phyloP scores from a whole-genome alignment of 2,113 vertebrate genomes.

The Oryzias javanicus region DNA sequence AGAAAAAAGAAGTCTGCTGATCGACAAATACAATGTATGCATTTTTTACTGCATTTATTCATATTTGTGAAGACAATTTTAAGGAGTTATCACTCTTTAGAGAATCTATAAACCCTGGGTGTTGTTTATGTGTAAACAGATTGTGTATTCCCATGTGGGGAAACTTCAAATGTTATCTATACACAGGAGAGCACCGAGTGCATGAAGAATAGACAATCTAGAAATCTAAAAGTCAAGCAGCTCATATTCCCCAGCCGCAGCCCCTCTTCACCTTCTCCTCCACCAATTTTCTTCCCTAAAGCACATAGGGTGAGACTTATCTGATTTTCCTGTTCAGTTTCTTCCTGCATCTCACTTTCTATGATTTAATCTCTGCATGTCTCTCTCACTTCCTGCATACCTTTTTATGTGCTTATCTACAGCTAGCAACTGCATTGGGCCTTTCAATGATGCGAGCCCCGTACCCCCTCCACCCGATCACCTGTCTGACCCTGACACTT shows the following conservation, averaged over 20 bases:
- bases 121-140: neutral
- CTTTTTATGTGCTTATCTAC: conserved; percentile 30
- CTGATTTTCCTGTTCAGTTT: conserved; percentile 14
- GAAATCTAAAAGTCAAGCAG: conserved; percentile 26
- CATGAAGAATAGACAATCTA: conserved; percentile 20
- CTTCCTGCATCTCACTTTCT: conserved; percentile 9
- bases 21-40: too few relatives aligned
- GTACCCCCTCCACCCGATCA: conserved; percentile 35
- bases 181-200: conserved; percentile 16
- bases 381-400: conserved; percentile 14
- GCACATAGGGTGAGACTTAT: conserved; percentile 15
- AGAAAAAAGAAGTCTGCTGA: too few relatives aligned
- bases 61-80: too few relatives aligned
- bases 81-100: too few relatives aligned
- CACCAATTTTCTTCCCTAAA: conserved; percentile 12
- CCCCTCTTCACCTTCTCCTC: conserved; percentile 15
- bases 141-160: conserved; percentile 3
- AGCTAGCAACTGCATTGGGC: conserved; percentile 24
- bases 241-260: conserved; percentile 12
- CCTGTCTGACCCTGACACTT: conserved; percentile 46
- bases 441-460: conserved; percentile 48
- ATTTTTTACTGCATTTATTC: too few relatives aligned
- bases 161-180: conserved; percentile 24
- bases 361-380: conserved; percentile 18
- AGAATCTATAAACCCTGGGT: neutral